Base-by-base conservation (phyloP, 2,888 invertebrate species). In the Metacarcinus magister region DNA sequence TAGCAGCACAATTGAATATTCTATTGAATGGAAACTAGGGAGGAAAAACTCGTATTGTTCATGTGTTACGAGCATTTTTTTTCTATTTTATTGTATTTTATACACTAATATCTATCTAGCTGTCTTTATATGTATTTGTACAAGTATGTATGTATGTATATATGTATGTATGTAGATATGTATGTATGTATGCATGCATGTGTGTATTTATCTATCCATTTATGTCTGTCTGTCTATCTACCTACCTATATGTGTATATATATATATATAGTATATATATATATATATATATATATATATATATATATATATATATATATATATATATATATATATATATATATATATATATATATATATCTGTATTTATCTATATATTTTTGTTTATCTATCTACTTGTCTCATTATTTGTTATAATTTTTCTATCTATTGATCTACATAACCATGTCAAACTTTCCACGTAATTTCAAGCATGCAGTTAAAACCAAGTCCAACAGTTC, bases 271-370 rank as follows among this genome's bases (percentile, higher is more conserved):
- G 8, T 54, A 16, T 10, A 7, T 10, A 46, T 46, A 46, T 46
- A 46, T 46, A 46, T 46, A 46, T 46, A 46, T 46, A 92, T 92
- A 44, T 92, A 92, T 92, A 92, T 92, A 92, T 92, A 92, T 92
- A 92, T 92, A 92, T 44, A 43, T 43, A 43, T 91, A 43, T 91
- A 43, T 91, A 43, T 91, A 43, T 91, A 43, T 91, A 43, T 91
- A 43, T 91, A 43, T 91, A 43, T 91, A 43, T 91, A 43, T 91
- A 91, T 91, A 91, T 91, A 91, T 91, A 91, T 39, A 91, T 91
- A 43, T 43, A 43, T 91, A 43, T 39, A 43, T 39, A 43, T 91
- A 43, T 91, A 43, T 92, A 10, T 43, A 32, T 82, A 32, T 82
- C 3, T 82, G 16, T 82, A 32, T 82, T 5, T 46, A 46, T 46